Evolutionary conservation across 2,113 vertebrate species (phyloP).

Genomic region (Hemicordylus capensis): DNA sequence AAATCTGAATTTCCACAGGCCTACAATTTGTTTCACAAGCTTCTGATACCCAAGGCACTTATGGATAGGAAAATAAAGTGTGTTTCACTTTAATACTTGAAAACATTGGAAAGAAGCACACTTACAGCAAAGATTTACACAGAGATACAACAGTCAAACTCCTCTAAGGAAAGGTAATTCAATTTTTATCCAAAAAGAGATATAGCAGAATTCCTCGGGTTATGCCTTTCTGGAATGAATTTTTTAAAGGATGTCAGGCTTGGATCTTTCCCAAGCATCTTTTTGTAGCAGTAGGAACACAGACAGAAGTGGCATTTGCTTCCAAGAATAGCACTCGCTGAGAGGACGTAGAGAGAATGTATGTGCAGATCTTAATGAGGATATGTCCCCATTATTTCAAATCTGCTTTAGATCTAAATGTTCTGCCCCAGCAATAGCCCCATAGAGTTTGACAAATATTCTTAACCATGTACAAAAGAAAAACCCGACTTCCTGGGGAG

Average conservation of each 20-base stretch:
- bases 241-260: neutral
- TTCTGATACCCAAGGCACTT: too few relatives aligned
- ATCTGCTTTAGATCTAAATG: neutral
- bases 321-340: conserved; percentile 30
- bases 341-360: neutral
- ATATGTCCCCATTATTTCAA: neutral
- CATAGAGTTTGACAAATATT: neutral
- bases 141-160: neutral
- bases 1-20: too few relatives aligned
- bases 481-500: neutral
- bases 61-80: neutral
- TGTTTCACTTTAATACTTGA: neutral
- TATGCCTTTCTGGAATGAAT: neutral
- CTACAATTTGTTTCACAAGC: too few relatives aligned
- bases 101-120: neutral
- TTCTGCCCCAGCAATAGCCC: neutral
- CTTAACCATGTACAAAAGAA: neutral
- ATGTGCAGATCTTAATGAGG: conserved; percentile 8
- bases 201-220: too few relatives aligned
- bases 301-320: conserved; percentile 24
- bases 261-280: neutral
- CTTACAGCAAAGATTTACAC: neutral
- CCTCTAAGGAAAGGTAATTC: too few relatives aligned
- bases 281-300: conserved; percentile 21
- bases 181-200: too few relatives aligned